These are phyloP conservation scores for Muraenolepis orangiensis DNA, from an alignment of 2,797 vertebrate species.

Conservation along the genomic window DNA sequence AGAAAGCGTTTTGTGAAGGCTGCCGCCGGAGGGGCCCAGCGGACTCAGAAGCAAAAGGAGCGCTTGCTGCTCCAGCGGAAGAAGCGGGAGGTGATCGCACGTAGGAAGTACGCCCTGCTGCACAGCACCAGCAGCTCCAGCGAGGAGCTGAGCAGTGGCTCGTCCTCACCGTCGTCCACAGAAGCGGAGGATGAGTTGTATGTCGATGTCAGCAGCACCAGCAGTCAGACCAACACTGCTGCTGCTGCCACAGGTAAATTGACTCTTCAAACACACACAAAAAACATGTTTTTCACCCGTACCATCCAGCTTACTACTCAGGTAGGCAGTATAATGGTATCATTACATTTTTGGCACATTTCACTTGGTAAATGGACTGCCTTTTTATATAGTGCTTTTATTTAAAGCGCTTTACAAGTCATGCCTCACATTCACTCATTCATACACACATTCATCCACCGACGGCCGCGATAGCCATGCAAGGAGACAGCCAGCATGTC, in stretches of 20 bases:
- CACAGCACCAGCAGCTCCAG: slow-evolving; percentile 96
- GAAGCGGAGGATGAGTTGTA: slow-evolving; percentile 95
- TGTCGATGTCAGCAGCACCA: slow-evolving; percentile 88
- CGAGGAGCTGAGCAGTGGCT: slow-evolving; percentile 89
- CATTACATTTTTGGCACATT: neutral
- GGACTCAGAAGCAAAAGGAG: slow-evolving; percentile 95
- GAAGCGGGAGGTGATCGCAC: slow-evolving; percentile 90
- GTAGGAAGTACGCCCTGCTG: slow-evolving; percentile 90
- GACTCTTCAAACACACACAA: too few relatives aligned
- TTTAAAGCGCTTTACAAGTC: too few relatives aligned
- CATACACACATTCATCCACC: too few relatives aligned
- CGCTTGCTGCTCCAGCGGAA: slow-evolving; percentile 91
- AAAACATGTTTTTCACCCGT: neutral
- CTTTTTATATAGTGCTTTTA: too few relatives aligned
- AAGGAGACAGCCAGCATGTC: too few relatives aligned
- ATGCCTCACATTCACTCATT: too few relatives aligned
- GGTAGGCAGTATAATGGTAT: neutral
- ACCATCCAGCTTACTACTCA: neutral
- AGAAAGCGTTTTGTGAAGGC: slow-evolving; percentile 92
- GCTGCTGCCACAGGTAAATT: slow-evolving; percentile 88
- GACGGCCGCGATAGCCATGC: too few relatives aligned
- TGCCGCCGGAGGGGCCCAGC: slow-evolving; percentile 75
- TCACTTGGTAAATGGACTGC: too few relatives aligned
- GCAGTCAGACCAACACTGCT: slow-evolving; percentile 87
- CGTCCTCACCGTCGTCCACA: slow-evolving; percentile 89